Base-by-base conservation (phyloP, 2,797 vertebrate genomes). In the Lepus oiostolus region DNA sequence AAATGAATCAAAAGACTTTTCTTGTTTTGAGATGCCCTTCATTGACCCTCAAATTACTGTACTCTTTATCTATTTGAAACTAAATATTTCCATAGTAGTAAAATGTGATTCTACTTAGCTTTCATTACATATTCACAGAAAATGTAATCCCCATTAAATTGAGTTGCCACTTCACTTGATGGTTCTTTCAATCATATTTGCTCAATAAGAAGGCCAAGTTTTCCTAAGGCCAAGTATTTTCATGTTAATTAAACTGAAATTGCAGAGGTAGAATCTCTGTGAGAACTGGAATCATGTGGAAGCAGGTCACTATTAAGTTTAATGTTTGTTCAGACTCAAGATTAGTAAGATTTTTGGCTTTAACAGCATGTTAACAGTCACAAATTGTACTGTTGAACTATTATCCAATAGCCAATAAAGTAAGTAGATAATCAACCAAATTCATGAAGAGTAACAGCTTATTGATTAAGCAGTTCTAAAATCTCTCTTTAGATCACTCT, bases 391-490 rank as follows among this genome's bases (percentile, higher is more conserved):
- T 83, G 30, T 91, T 94, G 50, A 96, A 60, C 24, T 94, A 84
- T 85, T 93, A 86, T 3, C 26, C 60, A 91, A 67, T 94, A 93
- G 79, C 24, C 47, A 92, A 72, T 88, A 96, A 92, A 89, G 72
- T 79, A 47, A 92, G 75, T 85, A 47, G 32, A 68, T 96, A 95
- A 96, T 93, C 83, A 93, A 84, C 88, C 24, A 87, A 71, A 94
- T 89, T 95, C 86, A 87, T 84, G 86, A 94, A 96, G 50, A 89
- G 35, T 82, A 96, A 95, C 91, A 81, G n/a, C 80, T 93, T 93
- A 96, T 96, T 92, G 95, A 96, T 91, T 96, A 96, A 94, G 32
- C 75, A 79, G 65, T 81, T 93, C 86, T 88, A 77, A 26, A 95
- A 8, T 75, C 67, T 94, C 95, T 90, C 84, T 96, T 97, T 76